Conservation (phyloP, 37 sponge, comb jelly and placozoan genomes). For the Diacarnus erythraeanus region DNA sequence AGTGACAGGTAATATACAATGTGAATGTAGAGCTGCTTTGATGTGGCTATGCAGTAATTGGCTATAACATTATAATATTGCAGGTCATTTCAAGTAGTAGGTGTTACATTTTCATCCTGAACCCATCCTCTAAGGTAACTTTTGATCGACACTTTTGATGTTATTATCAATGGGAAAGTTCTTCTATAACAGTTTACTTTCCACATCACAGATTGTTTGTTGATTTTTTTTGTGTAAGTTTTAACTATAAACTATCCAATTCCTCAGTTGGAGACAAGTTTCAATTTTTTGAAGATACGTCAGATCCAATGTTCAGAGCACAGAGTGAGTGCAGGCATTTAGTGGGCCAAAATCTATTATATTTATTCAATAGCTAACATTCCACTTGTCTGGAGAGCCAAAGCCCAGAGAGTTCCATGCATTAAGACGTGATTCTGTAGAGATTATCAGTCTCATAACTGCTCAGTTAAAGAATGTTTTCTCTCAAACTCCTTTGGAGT, state of each 20-base stretch:
- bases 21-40: too few species aligned
- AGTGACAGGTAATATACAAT: too few species aligned
- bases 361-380: conserved; percentile 32
- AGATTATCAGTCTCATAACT: conserved; percentile 58
- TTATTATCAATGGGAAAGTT: too few species aligned
- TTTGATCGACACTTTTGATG: too few species aligned
- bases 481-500: conserved; percentile 71
- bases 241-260: background rate
- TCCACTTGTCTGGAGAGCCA: conserved; percentile 56
- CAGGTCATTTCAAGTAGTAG: conserved; percentile 57
- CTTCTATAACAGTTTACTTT: background rate
- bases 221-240: too few species aligned
- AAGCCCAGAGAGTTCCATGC: conserved; percentile 47
- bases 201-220: background rate
- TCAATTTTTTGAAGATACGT: conserved; percentile 65
- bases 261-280: conserved; percentile 57
- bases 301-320: conserved; percentile 44
- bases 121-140: conserved; percentile 42
- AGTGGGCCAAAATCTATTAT: background rate
- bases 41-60: too few species aligned
- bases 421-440: conserved; percentile 41
- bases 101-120: conserved; percentile 36
- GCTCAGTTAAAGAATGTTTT: conserved; percentile 76
- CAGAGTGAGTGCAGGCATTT: conserved; percentile 18
- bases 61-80: background rate